Percentiles rank a stretch among this genome's conserved stretches.
phyloP scores from a whole-genome alignment of 2,888 invertebrate genomes.

The Coecobrya sp. region DNA sequence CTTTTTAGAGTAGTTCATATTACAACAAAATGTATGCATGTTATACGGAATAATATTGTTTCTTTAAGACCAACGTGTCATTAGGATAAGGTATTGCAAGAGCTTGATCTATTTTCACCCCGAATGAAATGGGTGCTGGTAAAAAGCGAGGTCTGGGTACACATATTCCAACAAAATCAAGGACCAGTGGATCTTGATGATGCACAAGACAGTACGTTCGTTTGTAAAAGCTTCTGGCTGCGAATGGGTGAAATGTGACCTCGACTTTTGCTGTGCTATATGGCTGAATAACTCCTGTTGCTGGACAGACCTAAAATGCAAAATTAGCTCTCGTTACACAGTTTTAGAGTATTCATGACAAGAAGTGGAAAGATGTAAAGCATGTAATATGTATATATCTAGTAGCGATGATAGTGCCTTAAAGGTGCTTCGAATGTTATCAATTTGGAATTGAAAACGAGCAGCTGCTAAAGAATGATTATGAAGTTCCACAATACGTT shows the following conservation, averaged over 20 bases:
- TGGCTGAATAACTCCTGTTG: constrained; percentile 75
- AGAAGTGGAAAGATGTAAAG: no score
- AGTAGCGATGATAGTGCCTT: no score
- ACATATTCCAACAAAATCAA: constrained; percentile 82
- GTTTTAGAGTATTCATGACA: no score
- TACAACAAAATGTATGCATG: no score
- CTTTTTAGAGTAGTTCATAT: not conserved
- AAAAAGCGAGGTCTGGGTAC: constrained; percentile 80
- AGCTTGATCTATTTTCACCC: constrained; percentile 68
- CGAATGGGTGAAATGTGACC: constrained; percentile 79
- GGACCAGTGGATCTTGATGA: constrained; percentile 82
- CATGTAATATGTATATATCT: no score
- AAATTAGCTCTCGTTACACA: no score
- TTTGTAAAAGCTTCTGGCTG: constrained; percentile 83
- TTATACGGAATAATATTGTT: no score
- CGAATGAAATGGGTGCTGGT: constrained; percentile 75
- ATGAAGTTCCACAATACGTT: constrained; percentile 69
- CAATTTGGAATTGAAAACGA: constrained; percentile 83
- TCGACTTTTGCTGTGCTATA: constrained; percentile 67
- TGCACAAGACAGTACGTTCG: constrained; percentile 81
- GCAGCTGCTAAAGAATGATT: constrained; percentile 82
- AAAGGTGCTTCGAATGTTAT: constrained; percentile 82
- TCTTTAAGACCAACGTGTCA: constrained; percentile 63
- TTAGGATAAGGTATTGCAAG: constrained; percentile 79
- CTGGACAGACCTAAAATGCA: constrained; percentile 82